A percentile compares a stretch with the other conserved stretches of the same genome.
Evolutionary conservation across 2,113 vertebrate species (phyloP).

Genomic region (Zosterops borbonicus): DNA sequence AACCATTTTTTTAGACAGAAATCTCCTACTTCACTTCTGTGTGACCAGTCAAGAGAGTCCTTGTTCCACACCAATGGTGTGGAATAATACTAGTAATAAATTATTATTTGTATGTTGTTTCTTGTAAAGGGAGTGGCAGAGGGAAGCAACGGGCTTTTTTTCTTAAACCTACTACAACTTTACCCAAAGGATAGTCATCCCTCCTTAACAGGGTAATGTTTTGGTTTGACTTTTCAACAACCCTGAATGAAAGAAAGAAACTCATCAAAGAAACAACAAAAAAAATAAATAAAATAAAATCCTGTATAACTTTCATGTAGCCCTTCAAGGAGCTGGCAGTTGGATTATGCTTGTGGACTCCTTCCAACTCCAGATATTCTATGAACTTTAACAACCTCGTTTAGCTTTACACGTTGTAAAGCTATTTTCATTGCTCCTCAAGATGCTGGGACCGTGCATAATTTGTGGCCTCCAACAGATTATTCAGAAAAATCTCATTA

Average conservation of each 20-base stretch:
- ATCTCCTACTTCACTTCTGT: neutral
- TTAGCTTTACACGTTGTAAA: neutral
- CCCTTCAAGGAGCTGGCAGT: neutral
- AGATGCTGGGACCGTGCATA: neutral
- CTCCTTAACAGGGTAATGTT: neutral
- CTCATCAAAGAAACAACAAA: neutral
- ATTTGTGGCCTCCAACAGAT: neutral
- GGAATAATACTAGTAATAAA: neutral
- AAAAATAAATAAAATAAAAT: neutral
- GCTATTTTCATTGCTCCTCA: neutral
- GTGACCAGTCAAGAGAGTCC: neutral
- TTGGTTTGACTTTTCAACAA: neutral
- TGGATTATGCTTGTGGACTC: neutral
- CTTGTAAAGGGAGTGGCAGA: neutral
- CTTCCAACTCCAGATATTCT: neutral
- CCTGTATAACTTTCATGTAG: neutral
- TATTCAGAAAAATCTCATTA: neutral
- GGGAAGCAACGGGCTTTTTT: neutral
- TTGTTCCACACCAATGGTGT: neutral
- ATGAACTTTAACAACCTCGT: neutral
- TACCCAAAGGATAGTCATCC: neutral
- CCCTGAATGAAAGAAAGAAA: neutral
- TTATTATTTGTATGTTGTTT: neutral
- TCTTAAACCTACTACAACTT: neutral
- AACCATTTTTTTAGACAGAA: neutral